Base-by-base conservation (phyloP, 2,888 invertebrate genomes). In the Agonopterix alstromeriana region DNA sequence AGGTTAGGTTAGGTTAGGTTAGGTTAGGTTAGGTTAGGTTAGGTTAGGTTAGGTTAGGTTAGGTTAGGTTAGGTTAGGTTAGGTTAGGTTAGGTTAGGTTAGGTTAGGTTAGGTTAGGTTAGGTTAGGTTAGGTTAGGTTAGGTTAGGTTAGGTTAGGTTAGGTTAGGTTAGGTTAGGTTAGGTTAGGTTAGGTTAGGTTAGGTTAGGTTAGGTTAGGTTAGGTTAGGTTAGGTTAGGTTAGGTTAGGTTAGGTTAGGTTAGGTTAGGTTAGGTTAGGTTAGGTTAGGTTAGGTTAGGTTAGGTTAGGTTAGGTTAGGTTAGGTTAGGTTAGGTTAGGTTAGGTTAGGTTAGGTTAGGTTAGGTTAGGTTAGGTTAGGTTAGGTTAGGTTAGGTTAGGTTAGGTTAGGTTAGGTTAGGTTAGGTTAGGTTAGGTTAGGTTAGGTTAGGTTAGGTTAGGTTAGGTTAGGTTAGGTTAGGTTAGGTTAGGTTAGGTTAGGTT, bases 151-250 rank as follows among this genome's bases (percentile, higher is more conserved):
- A 51, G 54, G 55, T 55, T 56, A 55, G 56, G 54, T 56, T 55
- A 50, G 53, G 55, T 53, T 55, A 17, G 17, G 17, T 17, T 44
- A 10, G 11, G 11, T 35, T 44, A 49, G 49, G 49, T 52, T 43
- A 36, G 47, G 45, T 40, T 49, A 53, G 55, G 54, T 54, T 55
- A 53, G 55, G 57, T 57, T 57, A 53, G 58, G 54, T 53, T 58
- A 50, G 54, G 56, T 53, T 58, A 51, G 56, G 55, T 55, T 55
- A 51, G 56, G 57, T 57, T 57, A 52, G 56, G 57, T 59, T 59
- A 36, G 36, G 17, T 17, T 17, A 48, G 52, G 52, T 53, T 53
- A 45, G 42, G 45, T 42, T 45, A 53, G 55, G 54, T 54, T 55
- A 53, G 55, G 57, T 57, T 57, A 53, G 58, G 54, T 53, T 58